Conservation (phyloP, 2,113 vertebrate genomes). For the Myotis lucifugus region DNA sequence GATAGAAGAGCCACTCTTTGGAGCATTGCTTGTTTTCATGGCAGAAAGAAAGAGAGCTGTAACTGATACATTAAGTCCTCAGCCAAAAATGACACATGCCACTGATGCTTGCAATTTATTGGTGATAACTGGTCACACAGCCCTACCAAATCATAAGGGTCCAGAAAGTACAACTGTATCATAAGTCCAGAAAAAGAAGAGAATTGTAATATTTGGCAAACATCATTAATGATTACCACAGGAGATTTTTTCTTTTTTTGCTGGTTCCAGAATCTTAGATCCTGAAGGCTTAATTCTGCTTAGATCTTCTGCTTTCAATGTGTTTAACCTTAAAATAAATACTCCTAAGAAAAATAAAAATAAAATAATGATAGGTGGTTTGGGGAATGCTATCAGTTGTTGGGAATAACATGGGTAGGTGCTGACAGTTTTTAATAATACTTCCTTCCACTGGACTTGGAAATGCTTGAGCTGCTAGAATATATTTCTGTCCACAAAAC, state of each 20-base stretch:
- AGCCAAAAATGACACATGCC: neutral
- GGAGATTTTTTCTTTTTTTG: neutral
- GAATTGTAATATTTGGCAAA: neutral
- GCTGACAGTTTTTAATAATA: neutral
- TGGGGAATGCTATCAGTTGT: neutral
- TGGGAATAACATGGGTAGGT: neutral
- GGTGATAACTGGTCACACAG: neutral
- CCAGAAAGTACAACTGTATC: neutral
- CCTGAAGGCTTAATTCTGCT: neutral
- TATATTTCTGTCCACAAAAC: conserved; percentile 17
- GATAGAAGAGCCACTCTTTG: neutral
- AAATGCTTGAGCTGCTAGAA: neutral
- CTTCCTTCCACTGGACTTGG: neutral
- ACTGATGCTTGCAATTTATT: neutral
- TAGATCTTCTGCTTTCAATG: neutral
- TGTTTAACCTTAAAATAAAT: neutral
- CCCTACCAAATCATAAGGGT: neutral
- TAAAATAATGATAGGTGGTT: neutral
- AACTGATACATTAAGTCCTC: neutral
- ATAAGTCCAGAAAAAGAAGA: neutral
- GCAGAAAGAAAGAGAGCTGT: neutral
- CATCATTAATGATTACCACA: neutral
- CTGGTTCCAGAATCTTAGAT: neutral
- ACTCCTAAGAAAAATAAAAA: neutral
- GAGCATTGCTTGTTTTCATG: neutral